Conservation (phyloP, 2,888 invertebrate genomes). For the Xestia c-nigrum region DNA sequence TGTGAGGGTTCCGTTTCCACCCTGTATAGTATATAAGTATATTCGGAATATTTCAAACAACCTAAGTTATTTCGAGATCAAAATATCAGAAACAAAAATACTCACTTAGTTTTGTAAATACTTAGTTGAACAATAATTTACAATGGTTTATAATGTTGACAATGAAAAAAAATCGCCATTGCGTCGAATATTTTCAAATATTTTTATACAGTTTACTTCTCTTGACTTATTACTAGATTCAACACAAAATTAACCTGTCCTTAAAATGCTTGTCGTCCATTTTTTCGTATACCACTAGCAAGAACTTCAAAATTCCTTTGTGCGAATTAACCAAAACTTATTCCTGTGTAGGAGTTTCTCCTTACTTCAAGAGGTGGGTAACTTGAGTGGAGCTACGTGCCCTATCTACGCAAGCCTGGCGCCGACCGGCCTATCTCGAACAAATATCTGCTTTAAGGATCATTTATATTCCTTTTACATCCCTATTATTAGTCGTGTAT, state of each 20-base stretch:
- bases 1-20: too few relatives aligned
- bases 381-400: conserved; percentile 56
- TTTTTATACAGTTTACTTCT: neutral
- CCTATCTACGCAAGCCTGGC: conserved; percentile 52
- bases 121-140: neutral
- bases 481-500: conserved; percentile 62
- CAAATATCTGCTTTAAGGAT: conserved; percentile 72
- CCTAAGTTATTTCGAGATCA: neutral
- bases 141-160: neutral
- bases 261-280: neutral
- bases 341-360: conserved; percentile 39
- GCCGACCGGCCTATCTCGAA: conserved; percentile 65
- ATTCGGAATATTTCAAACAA: neutral
- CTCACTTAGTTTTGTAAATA: neutral
- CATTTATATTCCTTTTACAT: conserved; percentile 69
- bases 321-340: conserved; percentile 56
- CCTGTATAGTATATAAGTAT: too few relatives aligned
- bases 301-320: conserved; percentile 38
- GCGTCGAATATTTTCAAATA: neutral
- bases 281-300: neutral
- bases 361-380: conserved; percentile 40
- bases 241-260: neutral
- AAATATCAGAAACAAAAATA: neutral
- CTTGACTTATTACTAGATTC: neutral
- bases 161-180: neutral